Conservation (phyloP, 2,888 invertebrate genomes). For the Coelogynopora nodosa region DNA sequence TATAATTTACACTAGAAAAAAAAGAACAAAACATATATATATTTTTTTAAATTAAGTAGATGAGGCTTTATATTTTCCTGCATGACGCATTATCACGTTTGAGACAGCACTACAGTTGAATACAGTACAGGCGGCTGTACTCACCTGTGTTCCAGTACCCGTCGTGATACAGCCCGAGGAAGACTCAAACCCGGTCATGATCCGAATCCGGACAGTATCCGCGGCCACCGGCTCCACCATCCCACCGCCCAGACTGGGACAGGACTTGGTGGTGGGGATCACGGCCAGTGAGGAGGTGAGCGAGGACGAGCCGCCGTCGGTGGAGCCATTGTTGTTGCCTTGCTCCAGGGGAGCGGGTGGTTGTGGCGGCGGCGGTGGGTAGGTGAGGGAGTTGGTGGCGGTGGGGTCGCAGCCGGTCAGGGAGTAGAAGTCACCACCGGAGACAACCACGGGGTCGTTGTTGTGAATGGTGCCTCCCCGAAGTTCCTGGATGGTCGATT, state of each 20-base stretch:
- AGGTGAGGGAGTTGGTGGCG: neutral
- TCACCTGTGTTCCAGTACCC: too few relatives aligned
- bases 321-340: neutral
- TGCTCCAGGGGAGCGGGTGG: neutral
- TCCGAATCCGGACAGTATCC: too few relatives aligned
- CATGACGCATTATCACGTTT: too few relatives aligned
- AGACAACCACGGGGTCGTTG: neutral
- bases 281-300: neutral
- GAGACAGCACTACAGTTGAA: too few relatives aligned
- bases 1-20: too few relatives aligned
- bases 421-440: neutral
- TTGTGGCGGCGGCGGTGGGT: neutral
- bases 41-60: too few relatives aligned
- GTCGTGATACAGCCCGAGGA: too few relatives aligned
- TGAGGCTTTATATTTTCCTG: too few relatives aligned
- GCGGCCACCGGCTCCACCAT: too few relatives aligned
- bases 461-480: neutral
- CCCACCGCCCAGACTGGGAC: neutral
- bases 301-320: neutral
- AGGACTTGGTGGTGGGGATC: neutral
- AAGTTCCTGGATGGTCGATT: neutral
- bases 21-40: too few relatives aligned
- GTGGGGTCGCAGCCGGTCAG: neutral
- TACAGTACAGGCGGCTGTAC: too few relatives aligned
- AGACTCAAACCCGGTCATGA: too few relatives aligned